Conservation (phyloP, 1,140 invertebrate species). For the Thalassaphorura encarpata region DNA sequence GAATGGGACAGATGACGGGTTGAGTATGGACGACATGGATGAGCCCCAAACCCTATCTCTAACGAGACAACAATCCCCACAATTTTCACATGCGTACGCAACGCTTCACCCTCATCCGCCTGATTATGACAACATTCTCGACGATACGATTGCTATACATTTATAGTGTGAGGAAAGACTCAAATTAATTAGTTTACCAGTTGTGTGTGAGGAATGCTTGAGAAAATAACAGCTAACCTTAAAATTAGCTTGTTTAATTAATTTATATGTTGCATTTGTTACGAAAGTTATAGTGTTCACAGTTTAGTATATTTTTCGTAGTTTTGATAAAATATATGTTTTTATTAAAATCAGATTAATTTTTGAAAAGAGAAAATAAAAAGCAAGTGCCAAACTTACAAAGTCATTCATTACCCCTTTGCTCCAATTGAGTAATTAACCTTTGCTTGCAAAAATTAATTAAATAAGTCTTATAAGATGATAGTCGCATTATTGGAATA, state of each 20-base stretch:
- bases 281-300: too few species aligned
- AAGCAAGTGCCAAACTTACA: neutral
- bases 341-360: neutral
- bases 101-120: conserved; percentile 29
- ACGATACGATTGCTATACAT: conserved; percentile 34
- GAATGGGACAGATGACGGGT: conserved; percentile 27
- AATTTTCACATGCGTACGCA: conserved; percentile 31
- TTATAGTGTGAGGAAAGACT: too few species aligned
- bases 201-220: neutral
- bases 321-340: neutral
- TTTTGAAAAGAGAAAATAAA: neutral
- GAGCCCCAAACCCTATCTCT: neutral
- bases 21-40: conserved; percentile 8
- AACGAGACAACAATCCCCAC: conserved; percentile 19
- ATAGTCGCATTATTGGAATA: neutral
- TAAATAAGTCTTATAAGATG: too few species aligned
- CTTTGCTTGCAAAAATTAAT: too few species aligned
- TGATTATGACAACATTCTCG: conserved; percentile 29
- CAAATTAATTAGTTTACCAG: too few species aligned
- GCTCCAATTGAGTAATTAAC: neutral
- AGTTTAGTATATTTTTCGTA: too few species aligned
- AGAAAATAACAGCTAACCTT: neutral
- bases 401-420: neutral
- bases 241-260: too few species aligned
- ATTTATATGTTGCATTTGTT: too few species aligned